These are phyloP conservation scores for Cephus rjabovi DNA, from an alignment of 2,888 invertebrate species.

Conservation along the genomic window DNA sequence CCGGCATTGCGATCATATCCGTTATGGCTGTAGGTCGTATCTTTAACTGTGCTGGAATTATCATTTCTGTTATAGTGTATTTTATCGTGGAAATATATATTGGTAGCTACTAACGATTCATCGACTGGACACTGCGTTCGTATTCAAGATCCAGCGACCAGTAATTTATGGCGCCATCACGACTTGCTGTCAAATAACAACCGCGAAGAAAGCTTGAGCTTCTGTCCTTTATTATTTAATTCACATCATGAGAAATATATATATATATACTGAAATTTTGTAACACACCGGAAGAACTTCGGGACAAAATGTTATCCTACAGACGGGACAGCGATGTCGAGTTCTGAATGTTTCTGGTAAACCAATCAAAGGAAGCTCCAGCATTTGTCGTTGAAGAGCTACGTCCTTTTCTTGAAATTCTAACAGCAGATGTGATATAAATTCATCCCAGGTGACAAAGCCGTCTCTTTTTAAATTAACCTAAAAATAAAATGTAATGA, in stretches of 20 bases:
- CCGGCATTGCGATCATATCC: slow-evolving; percentile 79
- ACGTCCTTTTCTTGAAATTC: slow-evolving; percentile 77
- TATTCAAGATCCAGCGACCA: slow-evolving; percentile 81
- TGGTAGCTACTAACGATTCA: slow-evolving; percentile 71
- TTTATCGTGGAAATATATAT: not conserved
- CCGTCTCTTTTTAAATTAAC: slow-evolving; percentile 72
- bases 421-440: slow-evolving; percentile 80
- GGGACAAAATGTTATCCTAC: slow-evolving; percentile 74
- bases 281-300: slow-evolving; percentile 69
- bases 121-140: slow-evolving; percentile 73
- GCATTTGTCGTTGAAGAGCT: slow-evolving; percentile 72
- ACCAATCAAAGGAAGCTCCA: slow-evolving; percentile 75
- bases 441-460: slow-evolving; percentile 79
- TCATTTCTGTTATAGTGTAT: not conserved
- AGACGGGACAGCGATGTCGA: slow-evolving; percentile 78
- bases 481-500: slow-evolving; percentile 48
- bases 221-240: slow-evolving; percentile 65
- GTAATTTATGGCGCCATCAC: slow-evolving; percentile 82
- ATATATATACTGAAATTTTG: not conserved
- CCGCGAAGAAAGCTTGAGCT: slow-evolving; percentile 74
- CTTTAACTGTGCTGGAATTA: slow-evolving; percentile 70
- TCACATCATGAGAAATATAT: slow-evolving; percentile 6
- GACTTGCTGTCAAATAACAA: slow-evolving; percentile 79
- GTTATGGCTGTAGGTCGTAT: slow-evolving; percentile 79
- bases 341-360: slow-evolving; percentile 72